Percentiles rank a stretch among this genome's conserved stretches.
Conservation (phyloP, 2,888 invertebrate genomes). For the Epistrophella euchroma region DNA sequence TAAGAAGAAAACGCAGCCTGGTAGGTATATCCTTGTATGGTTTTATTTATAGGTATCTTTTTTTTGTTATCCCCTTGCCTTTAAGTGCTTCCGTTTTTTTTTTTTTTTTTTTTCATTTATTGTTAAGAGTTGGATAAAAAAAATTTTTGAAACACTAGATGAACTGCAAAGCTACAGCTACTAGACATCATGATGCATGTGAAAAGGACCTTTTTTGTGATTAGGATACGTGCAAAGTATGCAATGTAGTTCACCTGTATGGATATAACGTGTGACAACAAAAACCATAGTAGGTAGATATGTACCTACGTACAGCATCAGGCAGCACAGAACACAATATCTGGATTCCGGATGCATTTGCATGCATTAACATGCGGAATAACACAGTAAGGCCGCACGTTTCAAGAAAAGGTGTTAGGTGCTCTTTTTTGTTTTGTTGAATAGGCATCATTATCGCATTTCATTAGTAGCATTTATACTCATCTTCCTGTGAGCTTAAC, state of each 20-base stretch:
- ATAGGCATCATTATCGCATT: conserved; percentile 71
- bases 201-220: conserved; percentile 17
- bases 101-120: conserved; percentile 13
- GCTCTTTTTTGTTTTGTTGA: conserved; percentile 51
- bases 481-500: conserved; percentile 54
- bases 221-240: conserved; percentile 55
- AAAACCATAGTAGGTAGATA: conserved; percentile 33
- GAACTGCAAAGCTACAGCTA: conserved; percentile 28
- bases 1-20: conserved; percentile 32
- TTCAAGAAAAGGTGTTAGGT: conserved; percentile 51
- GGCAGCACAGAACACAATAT: conserved; percentile 41
- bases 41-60: conserved; percentile 27
- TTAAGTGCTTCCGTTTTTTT: conserved; percentile 45
- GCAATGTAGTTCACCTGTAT: conserved; percentile 51
- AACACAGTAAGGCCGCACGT: conserved; percentile 18
- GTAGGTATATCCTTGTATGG: conserved; percentile 38
- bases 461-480: conserved; percentile 58
- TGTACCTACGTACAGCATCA: too few species aligned
- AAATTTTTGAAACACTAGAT: conserved; percentile 31
- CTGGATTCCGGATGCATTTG: conserved; percentile 52
- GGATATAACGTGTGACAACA: conserved; percentile 47
- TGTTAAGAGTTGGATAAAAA: conserved; percentile 2
- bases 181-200: background rate
- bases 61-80: conserved; percentile 1
- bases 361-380: conserved; percentile 21